Percentiles rank a stretch among this genome's conserved stretches.
phyloP scores from a whole-genome alignment of 2,797 vertebrate species.

The Scyliorhinus canicula region DNA sequence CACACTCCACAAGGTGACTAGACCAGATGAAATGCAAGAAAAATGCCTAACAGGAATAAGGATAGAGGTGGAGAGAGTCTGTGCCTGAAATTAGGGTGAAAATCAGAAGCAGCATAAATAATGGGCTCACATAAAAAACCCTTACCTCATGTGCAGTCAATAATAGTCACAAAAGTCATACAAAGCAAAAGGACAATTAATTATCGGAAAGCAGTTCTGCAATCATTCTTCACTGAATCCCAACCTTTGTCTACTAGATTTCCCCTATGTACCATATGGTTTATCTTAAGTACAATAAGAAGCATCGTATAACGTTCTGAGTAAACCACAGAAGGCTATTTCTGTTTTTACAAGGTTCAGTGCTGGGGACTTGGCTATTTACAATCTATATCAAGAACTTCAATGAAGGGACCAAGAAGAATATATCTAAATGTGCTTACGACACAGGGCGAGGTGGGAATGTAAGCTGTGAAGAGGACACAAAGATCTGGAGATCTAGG shows the following conservation, averaged over 20 bases:
- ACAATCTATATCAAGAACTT: not conserved
- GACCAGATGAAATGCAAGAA: not conserved
- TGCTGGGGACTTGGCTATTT: not conserved
- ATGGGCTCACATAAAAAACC: not conserved
- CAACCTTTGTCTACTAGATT: slow-evolving; percentile 3
- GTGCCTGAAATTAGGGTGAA: not conserved
- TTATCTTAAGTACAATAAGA: not conserved
- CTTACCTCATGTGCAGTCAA: not conserved
- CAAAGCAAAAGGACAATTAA: not conserved
- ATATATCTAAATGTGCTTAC: not conserved
- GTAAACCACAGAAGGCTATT: not conserved
- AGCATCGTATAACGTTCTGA: not conserved
- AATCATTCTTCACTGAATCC: not conserved
- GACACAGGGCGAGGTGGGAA: not conserved
- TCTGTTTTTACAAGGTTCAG: not conserved
- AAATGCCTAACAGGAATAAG: not conserved
- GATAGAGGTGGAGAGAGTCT: not conserved
- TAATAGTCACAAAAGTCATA: not conserved
- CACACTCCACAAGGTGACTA: not conserved
- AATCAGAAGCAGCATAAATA: not conserved
- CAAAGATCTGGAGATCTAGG: not conserved
- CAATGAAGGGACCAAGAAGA: not conserved
- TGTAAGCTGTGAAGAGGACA: not conserved
- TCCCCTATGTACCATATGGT: not conserved
- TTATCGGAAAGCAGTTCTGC: not conserved